Evolutionary conservation across 2,113 vertebrate species (phyloP), one percentile per base, ranked within the genome.

Genomic region (Xiphorhynchus elegans): DNA sequence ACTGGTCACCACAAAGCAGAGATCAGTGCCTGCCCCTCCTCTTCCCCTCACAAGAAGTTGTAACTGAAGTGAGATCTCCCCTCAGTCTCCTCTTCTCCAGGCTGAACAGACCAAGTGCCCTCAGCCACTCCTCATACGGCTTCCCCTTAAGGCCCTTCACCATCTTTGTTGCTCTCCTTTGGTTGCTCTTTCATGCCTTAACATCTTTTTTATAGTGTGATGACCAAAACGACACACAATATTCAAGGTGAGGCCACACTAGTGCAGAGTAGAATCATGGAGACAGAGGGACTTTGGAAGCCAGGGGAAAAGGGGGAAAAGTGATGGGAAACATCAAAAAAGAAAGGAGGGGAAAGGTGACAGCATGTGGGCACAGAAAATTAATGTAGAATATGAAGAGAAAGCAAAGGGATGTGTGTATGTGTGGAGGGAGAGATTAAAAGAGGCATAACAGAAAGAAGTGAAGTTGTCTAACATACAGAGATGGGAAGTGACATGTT

Each of bases 401-500:
- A 95, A 90, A 58, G 66, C 28, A 84, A 95, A 78, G 13, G 33
- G 10, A 11, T 4, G 74, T 23, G 49, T 84, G 42, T 70, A 17
- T 46, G 26, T 2, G 11, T 40, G 35, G 33, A 88, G 29, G 33
- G 42, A 39, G 70, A 93, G 84, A 96, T 89, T 93, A 90, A 84
- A 93, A 92, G 82, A 91, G 76, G 82, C 89, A 84, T 64, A 74
- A 76, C 46, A 78, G 79, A 81, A 87, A 94, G 62, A 87, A 96
- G 86, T 95, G 56, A 91, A 96, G 76, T 92, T 91, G 91, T 78
- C 89, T 95, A 94, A 94, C 89, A 95, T 17, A 47, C 5, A 78
- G 72, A 95, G 92, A 93, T 93, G 93, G 92, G 76, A 93, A 93
- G 76, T 94, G 94, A 94, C 90, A 90, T 91, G 83, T 95, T 96